phyloP scores from a whole-genome alignment of 2,797 vertebrate species.

The Darevskia mixta region DNA sequence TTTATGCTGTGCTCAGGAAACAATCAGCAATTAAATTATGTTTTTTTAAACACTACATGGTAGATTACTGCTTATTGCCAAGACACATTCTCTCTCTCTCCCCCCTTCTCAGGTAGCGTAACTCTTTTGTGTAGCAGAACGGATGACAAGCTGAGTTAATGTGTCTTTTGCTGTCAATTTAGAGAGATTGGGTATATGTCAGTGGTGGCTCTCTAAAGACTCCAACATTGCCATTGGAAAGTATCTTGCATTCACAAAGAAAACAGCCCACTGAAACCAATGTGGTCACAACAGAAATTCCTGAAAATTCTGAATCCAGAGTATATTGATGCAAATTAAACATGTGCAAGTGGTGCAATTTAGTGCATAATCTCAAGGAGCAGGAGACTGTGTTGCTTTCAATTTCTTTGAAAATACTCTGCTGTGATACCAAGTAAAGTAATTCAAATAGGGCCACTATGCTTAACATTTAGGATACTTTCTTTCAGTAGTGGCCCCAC shows the following conservation, averaged over 20 bases:
- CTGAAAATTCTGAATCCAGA: background rate
- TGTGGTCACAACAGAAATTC: background rate
- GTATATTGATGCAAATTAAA: background rate
- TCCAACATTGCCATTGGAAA: background rate
- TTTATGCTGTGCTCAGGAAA: constrained; percentile 10
- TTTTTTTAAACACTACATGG: background rate
- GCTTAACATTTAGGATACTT: background rate
- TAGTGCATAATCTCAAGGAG: background rate
- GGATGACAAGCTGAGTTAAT: constrained; percentile 10
- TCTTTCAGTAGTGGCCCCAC: too few species aligned
- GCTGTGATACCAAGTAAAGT: background rate
- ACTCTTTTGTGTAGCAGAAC: background rate
- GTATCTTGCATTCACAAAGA: background rate
- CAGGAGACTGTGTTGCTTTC: background rate
- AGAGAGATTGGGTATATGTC: background rate
- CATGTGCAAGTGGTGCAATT: background rate
- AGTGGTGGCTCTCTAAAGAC: background rate
- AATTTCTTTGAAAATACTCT: too few species aligned
- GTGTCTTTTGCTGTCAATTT: constrained; percentile 19
- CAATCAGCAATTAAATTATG: constrained; percentile 1
- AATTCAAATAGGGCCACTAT: background rate
- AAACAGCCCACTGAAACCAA: background rate
- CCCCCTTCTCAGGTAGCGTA: background rate
- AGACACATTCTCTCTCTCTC: background rate
- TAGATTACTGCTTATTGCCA: background rate